These are phyloP conservation scores for Calephelis virginiensis DNA, from an alignment of 1,140 invertebrate genomes.

Conservation along the genomic window DNA sequence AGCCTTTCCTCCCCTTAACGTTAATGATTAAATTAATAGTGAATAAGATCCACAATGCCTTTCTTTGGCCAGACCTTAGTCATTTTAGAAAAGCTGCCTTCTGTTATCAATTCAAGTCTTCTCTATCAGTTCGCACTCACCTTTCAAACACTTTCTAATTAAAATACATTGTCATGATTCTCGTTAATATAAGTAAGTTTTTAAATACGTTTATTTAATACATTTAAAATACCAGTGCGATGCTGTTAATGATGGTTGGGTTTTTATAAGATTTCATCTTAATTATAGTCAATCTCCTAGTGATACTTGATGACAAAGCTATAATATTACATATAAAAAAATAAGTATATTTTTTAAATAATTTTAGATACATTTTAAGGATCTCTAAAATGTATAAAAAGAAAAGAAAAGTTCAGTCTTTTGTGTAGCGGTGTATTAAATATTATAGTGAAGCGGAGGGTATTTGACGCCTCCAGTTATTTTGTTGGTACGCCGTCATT, in stretches of 20 bases:
- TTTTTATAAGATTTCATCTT: conserved; percentile 39
- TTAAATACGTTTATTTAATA: neutral
- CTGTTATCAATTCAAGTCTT: no score
- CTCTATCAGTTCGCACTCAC: no score
- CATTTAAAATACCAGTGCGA: conserved; percentile 54
- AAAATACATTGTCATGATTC: no score
- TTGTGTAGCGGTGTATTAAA: conserved; percentile 52
- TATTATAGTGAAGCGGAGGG: conserved; percentile 43
- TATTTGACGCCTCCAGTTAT: conserved; percentile 39
- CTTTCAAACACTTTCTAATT: no score
- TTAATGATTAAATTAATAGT: no score
- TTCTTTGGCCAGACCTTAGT: no score
- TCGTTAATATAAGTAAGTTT: no score
- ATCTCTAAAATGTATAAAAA: conserved; percentile 44
- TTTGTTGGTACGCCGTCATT: conserved; percentile 28
- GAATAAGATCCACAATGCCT: no score
- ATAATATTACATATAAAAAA: neutral
- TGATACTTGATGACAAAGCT: conserved; percentile 48
- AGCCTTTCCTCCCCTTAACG: no score
- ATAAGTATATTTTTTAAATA: neutral
- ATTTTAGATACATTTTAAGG: conserved; percentile 20
- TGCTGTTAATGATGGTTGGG: conserved; percentile 50
- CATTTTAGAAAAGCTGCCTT: no score
- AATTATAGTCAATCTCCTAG: conserved; percentile 48
- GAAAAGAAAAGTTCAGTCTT: conserved; percentile 41